These are phyloP conservation scores for Anthonomus grandis DNA, from an alignment of 1,140 invertebrate species.

Conservation along the genomic window DNA sequence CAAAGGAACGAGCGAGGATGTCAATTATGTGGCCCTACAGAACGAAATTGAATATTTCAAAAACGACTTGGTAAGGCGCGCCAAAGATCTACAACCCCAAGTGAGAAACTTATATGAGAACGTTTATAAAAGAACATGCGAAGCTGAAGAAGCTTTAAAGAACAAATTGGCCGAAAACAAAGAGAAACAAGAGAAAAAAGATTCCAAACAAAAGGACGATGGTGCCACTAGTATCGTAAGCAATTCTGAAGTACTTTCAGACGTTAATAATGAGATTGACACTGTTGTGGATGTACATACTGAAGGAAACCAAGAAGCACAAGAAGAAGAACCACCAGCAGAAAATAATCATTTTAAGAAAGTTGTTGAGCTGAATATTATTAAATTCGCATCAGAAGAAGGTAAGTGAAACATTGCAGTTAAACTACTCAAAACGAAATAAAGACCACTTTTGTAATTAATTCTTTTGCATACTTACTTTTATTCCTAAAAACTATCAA, in stretches of 20 bases:
- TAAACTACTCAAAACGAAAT: too few species aligned
- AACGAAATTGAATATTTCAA: slow-evolving; percentile 24
- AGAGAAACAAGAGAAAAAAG: slow-evolving; percentile 24
- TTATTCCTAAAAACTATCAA: too few species aligned
- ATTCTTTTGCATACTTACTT: too few species aligned
- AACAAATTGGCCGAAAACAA: slow-evolving; percentile 29
- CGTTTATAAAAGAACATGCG: slow-evolving; percentile 26
- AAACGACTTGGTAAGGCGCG: slow-evolving; percentile 21
- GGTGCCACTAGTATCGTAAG: neutral
- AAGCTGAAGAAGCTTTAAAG: slow-evolving; percentile 26
- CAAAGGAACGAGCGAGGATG: slow-evolving; percentile 28
- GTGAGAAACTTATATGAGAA: slow-evolving; percentile 26
- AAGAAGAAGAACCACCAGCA: neutral
- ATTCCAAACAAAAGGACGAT: slow-evolving; percentile 12
- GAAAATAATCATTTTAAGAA: slow-evolving; percentile 28
- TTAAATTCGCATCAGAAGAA: slow-evolving; percentile 24
- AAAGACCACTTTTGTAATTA: too few species aligned
- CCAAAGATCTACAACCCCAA: slow-evolving; percentile 32
- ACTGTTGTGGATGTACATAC: slow-evolving; percentile 13
- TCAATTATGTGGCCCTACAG: slow-evolving; percentile 26
- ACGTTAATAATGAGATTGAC: neutral
- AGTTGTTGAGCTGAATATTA: slow-evolving; percentile 29
- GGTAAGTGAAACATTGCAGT: neutral
- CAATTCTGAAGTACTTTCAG: neutral
- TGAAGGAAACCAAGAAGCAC: slow-evolving; percentile 7